phyloP scores from a whole-genome alignment of 2,113 vertebrate species.

The Oryzias celebensis region DNA sequence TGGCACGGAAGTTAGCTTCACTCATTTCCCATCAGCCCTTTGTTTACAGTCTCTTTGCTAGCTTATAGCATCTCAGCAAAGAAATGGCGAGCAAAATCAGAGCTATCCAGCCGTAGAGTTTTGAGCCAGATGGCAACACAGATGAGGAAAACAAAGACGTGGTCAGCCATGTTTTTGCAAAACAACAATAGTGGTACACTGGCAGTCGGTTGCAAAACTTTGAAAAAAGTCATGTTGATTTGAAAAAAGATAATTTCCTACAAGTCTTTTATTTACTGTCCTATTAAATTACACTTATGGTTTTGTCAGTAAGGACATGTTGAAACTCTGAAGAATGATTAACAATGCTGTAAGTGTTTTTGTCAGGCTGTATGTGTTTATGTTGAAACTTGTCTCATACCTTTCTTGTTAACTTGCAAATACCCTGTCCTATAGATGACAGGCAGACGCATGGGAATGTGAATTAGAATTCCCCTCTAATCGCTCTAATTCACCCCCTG shows the following conservation, averaged over 20 bases:
- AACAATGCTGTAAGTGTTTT: neutral
- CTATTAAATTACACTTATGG: constrained; percentile 4
- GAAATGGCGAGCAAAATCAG: too few species aligned
- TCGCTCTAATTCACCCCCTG: constrained; percentile 69
- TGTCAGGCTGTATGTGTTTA: constrained; percentile 14
- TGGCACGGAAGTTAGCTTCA: too few species aligned
- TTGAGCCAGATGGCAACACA: too few species aligned
- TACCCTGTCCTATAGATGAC: constrained; percentile 53
- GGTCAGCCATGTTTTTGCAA: too few species aligned
- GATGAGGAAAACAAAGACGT: too few species aligned
- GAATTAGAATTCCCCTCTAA: constrained; percentile 74
- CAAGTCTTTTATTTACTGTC: neutral
- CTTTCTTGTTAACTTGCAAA: constrained; percentile 56
- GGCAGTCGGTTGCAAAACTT: too few species aligned
- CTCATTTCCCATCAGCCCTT: too few species aligned
- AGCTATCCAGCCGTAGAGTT: too few species aligned
- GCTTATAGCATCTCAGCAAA: too few species aligned
- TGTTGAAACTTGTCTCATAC: constrained; percentile 37
- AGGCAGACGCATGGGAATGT: constrained; percentile 64
- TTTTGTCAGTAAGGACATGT: constrained; percentile 7
- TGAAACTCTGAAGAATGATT: constrained; percentile 7
- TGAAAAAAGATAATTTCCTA: constrained; percentile 11
- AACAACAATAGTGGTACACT: too few species aligned
- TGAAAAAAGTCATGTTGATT: neutral
- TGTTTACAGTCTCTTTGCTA: too few species aligned